phyloP scores from a whole-genome alignment of 2,113 vertebrate species.

The Lipophrys pholis region DNA sequence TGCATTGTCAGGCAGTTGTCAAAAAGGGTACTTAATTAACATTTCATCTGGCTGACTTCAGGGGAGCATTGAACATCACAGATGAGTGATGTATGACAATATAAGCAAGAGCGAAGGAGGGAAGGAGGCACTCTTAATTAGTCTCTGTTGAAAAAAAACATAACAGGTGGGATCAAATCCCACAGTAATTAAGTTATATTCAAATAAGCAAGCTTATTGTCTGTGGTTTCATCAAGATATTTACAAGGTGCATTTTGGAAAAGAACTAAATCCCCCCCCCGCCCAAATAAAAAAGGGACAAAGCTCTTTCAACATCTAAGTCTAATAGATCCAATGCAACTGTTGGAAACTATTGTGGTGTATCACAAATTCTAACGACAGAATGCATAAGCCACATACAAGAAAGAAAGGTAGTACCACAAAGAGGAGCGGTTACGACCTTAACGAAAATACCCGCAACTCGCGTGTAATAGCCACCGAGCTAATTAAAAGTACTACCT shows the following conservation, averaged over 20 bases:
- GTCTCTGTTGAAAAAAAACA: background rate
- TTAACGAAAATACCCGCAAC: too few relatives aligned
- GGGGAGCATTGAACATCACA: background rate
- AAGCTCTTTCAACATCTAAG: too few relatives aligned
- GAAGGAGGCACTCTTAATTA: background rate
- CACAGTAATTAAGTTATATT: slow-evolving; percentile 26
- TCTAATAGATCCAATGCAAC: too few relatives aligned
- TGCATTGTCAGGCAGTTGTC: background rate
- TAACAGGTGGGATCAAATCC: slow-evolving; percentile 1
- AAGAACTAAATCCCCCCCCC: background rate
- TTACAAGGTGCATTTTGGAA: slow-evolving; percentile 5
- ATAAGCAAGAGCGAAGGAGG: slow-evolving; percentile 5
- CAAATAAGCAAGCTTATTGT: slow-evolving; percentile 32
- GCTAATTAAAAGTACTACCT: too few relatives aligned
- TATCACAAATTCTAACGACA: too few relatives aligned
- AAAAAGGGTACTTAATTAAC: background rate
- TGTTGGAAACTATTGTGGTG: too few relatives aligned
- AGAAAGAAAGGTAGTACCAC: too few relatives aligned
- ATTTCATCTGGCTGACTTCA: slow-evolving; percentile 8
- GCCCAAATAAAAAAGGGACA: background rate
- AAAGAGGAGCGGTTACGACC: too few relatives aligned
- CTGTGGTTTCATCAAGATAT: background rate
- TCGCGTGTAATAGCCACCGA: too few relatives aligned
- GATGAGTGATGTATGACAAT: background rate
- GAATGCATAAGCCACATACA: too few relatives aligned